Evolutionary conservation across 2,888 invertebrate genomes (phyloP).

Genomic region (Plutella xylostella): DNA sequence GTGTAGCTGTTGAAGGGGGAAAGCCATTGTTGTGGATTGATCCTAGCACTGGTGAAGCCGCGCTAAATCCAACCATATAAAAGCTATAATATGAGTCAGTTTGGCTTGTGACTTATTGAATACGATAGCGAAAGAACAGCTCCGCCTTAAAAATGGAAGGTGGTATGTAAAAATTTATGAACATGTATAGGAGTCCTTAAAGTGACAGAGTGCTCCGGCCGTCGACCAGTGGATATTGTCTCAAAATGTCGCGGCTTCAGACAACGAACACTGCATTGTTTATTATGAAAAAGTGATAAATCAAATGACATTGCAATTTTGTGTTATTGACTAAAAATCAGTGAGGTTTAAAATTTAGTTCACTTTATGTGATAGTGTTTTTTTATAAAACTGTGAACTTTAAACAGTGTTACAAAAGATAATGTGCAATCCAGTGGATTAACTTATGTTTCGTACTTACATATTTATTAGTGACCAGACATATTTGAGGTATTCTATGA

Average conservation of each 20-base stretch:
- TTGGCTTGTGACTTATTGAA: constrained; percentile 19
- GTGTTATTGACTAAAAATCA: neutral
- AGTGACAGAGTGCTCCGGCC: constrained; percentile 69
- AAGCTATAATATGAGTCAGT: constrained; percentile 2
- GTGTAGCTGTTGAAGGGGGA: constrained; percentile 44
- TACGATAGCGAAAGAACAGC: constrained; percentile 55
- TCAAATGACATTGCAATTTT: constrained; percentile 58
- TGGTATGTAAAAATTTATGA: constrained; percentile 71
- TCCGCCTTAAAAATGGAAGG: constrained; percentile 71
- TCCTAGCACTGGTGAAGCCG: constrained; percentile 25
- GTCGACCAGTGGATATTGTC: constrained; percentile 68
- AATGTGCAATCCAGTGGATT: no score
- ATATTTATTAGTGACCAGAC: no score
- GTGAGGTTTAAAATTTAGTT: no score
- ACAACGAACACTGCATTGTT: constrained; percentile 55
- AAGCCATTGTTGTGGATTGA: constrained; percentile 37
- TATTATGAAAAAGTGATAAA: constrained; percentile 67
- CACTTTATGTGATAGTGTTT: no score
- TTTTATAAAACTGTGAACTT: no score
- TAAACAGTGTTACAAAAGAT: no score
- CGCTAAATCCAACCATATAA: constrained; percentile 20
- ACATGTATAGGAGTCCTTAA: constrained; percentile 70
- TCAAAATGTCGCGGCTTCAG: constrained; percentile 61
- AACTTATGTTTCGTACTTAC: no score
- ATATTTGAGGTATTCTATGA: no score